These are phyloP conservation scores for Epicauta chinensis DNA, from an alignment of 1,140 invertebrate species.

Conservation along the genomic window DNA sequence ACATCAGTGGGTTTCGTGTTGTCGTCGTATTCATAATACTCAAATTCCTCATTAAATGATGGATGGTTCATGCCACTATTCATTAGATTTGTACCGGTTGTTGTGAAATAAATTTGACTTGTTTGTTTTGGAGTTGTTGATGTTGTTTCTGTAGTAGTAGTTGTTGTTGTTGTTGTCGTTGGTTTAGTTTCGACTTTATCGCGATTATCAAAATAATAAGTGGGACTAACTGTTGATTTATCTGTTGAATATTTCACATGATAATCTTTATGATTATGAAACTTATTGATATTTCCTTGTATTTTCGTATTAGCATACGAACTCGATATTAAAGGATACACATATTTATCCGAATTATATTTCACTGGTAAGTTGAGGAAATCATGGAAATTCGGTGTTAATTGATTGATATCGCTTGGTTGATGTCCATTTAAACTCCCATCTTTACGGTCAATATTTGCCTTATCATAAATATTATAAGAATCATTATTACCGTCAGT, in stretches of 20 bases:
- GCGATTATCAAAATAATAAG: slow-evolving; percentile 25
- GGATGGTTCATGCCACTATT: slow-evolving; percentile 36
- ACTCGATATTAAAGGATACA: slow-evolving; percentile 61
- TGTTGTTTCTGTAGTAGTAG: slow-evolving; percentile 37
- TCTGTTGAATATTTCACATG: slow-evolving; percentile 40
- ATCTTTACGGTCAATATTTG: slow-evolving; percentile 44
- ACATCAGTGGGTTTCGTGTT: slow-evolving; percentile 20
- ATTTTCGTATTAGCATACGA: slow-evolving; percentile 68
- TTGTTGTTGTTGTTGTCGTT: slow-evolving; percentile 37
- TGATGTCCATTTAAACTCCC: slow-evolving; percentile 26
- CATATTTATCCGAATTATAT: slow-evolving; percentile 59
- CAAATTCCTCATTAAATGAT: slow-evolving; percentile 34
- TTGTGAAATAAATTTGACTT: slow-evolving; percentile 26
- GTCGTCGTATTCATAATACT: slow-evolving; percentile 27
- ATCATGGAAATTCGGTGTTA: slow-evolving; percentile 59
- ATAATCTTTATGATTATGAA: slow-evolving; percentile 56
- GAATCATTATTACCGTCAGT: slow-evolving; percentile 2
- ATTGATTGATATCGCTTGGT: slow-evolving; percentile 50
- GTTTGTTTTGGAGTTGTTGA: slow-evolving; percentile 32
- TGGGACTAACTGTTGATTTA: slow-evolving; percentile 39
- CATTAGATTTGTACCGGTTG: slow-evolving; percentile 26
- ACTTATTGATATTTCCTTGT: slow-evolving; percentile 58
- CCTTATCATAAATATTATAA: slow-evolving; percentile 38
- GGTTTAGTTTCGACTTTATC: slow-evolving; percentile 26
- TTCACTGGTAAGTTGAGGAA: slow-evolving; percentile 63